Evolutionary conservation across 2,888 invertebrate genomes (phyloP).

Genomic region (Koerneria pararmatus): DNA sequence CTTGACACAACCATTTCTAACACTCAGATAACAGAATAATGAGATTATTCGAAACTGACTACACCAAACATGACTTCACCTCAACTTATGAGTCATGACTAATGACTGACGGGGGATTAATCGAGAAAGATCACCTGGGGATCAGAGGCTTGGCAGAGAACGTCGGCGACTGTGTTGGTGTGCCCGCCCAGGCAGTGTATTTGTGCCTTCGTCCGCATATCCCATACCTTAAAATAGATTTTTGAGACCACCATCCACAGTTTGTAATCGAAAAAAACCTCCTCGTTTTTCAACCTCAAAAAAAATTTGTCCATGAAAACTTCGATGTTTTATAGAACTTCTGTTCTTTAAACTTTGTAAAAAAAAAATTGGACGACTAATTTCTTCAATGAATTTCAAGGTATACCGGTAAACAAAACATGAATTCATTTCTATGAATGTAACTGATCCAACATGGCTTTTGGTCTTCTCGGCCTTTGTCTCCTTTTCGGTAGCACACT

Average conservation of each 20-base stretch:
- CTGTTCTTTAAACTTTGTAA: neutral
- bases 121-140: conserved; percentile 70
- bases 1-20: neutral
- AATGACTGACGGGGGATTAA: too few species aligned
- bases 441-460: too few species aligned
- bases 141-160: conserved; percentile 85
- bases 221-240: conserved; percentile 78
- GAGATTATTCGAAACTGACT: neutral
- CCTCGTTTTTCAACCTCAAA: neutral
- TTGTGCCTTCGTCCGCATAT: conserved; percentile 96
- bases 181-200: conserved; percentile 92
- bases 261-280: neutral
- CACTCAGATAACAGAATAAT: neutral
- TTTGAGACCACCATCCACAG: neutral
- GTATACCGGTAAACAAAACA: neutral
- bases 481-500: too few species aligned
- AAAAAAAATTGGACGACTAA: neutral
- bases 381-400: neutral
- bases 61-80: too few species aligned
- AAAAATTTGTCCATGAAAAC: neutral
- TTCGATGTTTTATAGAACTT: too few species aligned
- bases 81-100: too few species aligned
- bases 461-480: too few species aligned
- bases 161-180: conserved; percentile 91
- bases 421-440: too few species aligned